Percentiles rank a stretch among this genome's conserved stretches.
phyloP scores from a whole-genome alignment of 2,113 vertebrate genomes.

The Gambusia affinis region DNA sequence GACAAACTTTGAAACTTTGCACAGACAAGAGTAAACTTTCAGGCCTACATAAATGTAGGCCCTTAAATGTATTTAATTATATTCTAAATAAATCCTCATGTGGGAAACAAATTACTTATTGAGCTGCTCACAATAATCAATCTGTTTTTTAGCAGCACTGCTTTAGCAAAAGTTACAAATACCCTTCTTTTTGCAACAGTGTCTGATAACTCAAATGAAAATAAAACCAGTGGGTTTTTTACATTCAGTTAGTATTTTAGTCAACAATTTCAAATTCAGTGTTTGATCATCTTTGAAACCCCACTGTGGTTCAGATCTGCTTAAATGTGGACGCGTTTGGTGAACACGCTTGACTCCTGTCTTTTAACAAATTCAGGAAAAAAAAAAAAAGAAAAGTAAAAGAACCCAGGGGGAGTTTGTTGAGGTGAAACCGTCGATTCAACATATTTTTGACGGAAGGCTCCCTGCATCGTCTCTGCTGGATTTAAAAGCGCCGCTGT shows the following conservation, averaged over 20 bases:
- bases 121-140: conserved; percentile 50
- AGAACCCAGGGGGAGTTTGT: conserved; percentile 22
- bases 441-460: conserved; percentile 68
- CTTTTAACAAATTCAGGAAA: conserved; percentile 28
- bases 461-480: conserved; percentile 52
- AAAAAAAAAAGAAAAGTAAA: background rate
- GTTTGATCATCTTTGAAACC: conserved; percentile 50
- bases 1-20: conserved; percentile 14
- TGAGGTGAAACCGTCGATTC: conserved; percentile 63
- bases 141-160: conserved; percentile 28
- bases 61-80: conserved; percentile 39
- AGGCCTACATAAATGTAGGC: conserved; percentile 17
- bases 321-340: conserved; percentile 17
- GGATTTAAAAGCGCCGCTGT: conserved; percentile 66
- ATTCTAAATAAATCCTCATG: conserved; percentile 50
- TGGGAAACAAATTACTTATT: conserved; percentile 63
- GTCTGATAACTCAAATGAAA: conserved; percentile 19
- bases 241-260: conserved; percentile 48
- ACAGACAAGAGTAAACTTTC: background rate
- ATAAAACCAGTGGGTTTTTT: conserved; percentile 28
- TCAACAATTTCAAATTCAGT: conserved; percentile 51
- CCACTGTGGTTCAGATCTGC: conserved; percentile 10
- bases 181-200: conserved; percentile 14
- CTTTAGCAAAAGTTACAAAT: conserved; percentile 51
- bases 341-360: conserved; percentile 33